A percentile compares a stretch with the other conserved stretches of the same genome.
These are phyloP conservation scores for Equus przewalskii DNA, from an alignment of 2,113 vertebrate species.

Conservation along the genomic window DNA sequence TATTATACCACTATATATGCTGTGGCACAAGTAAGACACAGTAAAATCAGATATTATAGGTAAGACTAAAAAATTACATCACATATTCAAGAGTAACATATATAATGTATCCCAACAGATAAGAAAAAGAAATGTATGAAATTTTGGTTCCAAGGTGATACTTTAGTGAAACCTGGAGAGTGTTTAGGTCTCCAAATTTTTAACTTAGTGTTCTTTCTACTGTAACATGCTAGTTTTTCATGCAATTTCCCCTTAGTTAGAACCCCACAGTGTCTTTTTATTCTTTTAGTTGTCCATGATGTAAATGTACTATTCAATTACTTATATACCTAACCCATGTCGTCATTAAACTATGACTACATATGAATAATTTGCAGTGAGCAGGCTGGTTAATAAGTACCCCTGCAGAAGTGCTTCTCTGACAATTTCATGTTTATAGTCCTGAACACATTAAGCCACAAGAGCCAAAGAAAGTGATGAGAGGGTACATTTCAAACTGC, in stretches of 20 bases:
- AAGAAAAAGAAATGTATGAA: neutral
- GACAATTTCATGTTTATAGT: neutral
- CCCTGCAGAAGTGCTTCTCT: neutral
- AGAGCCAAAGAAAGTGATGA: neutral
- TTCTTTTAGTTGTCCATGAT: neutral
- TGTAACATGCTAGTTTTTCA: fast-evolving
- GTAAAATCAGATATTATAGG: neutral
- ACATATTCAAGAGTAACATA: neutral
- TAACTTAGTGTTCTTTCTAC: neutral
- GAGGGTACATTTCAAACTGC: neutral
- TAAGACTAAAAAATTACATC: neutral
- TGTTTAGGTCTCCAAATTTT: neutral
- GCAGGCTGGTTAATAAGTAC: neutral
- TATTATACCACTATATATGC: neutral
- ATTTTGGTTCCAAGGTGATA: neutral
- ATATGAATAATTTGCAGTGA: neutral
- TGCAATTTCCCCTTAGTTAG: neutral
- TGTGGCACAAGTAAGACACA: neutral
- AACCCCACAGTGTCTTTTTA: neutral
- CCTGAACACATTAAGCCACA: neutral
- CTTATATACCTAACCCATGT: neutral
- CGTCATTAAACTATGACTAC: neutral
- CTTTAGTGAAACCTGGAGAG: neutral
- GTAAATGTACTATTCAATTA: neutral
- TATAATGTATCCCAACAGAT: neutral